Percentiles rank a stretch among this genome's conserved stretches.
Evolutionary conservation across 2,797 vertebrate genomes (phyloP).

Genomic region (Sylvilagus floridanus): DNA sequence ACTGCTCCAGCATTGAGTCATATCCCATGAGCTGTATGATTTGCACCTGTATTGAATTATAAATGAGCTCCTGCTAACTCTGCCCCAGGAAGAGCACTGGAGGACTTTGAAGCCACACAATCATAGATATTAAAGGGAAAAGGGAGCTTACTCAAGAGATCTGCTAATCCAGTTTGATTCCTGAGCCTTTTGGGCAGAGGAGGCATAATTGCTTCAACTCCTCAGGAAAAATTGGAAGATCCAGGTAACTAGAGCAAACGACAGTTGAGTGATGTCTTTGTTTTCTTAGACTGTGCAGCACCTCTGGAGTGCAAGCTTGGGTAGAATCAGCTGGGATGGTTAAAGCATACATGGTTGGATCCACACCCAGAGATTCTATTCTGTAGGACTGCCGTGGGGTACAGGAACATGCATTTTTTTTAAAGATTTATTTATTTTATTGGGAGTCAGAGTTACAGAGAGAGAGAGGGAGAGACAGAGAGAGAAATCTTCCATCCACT

Average conservation of each 20-base stretch:
- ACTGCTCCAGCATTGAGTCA: not conserved
- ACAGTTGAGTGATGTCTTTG: not conserved
- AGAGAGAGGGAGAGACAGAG: too few relatives aligned
- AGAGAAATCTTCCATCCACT: too few relatives aligned
- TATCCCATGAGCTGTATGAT: not conserved
- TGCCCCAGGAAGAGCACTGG: not conserved
- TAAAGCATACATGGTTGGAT: not conserved
- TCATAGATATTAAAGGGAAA: not conserved
- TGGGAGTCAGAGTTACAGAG: too few relatives aligned
- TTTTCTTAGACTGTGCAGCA: not conserved
- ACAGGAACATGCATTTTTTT: not conserved
- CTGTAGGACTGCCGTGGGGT: not conserved
- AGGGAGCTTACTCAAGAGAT: not conserved
- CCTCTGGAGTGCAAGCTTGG: not conserved
- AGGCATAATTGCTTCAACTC: not conserved
- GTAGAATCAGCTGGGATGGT: not conserved
- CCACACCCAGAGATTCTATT: not conserved
- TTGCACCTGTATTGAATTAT: not conserved
- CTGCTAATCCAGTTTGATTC: not conserved
- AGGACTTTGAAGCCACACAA: conserved; percentile 21
- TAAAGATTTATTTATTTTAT: too few relatives aligned
- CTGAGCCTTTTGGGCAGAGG: not conserved
- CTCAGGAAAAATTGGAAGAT: conserved; percentile 13
- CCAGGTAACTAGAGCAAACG: not conserved
- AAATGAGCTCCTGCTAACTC: not conserved